Evolutionary conservation across 2,888 invertebrate species (phyloP), one percentile per base, ranked within the genome.

Genomic region (Tinea trinotella): DNA sequence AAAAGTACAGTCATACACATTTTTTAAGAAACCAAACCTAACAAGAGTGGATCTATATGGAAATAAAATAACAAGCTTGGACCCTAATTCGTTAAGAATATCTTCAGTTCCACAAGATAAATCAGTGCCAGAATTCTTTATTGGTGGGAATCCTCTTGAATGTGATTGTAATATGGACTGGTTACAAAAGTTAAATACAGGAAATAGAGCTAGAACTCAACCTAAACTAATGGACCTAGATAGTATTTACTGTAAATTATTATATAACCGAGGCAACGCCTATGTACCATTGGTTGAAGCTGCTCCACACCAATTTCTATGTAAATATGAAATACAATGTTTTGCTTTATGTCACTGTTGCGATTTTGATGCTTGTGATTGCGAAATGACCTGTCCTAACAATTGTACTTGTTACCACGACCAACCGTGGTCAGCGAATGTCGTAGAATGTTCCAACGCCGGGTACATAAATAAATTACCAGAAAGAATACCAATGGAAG

Each of bases 161-260:
- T 96, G 96, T 79, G 94, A 95, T 75, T 96, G 95, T 71, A 93
- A 93, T 57, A 94, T 96, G 94, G 94, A 94, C 70, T 96, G 95
- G 96, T 76, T 95, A 61, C 94, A 94, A 78, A 90, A 92, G 74
- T 92, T 93, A 62, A 93, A 93, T 73, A 88, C 89, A 60, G 90
- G 90, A 62, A 92, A 91, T 68, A 88, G 92, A 67, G 90, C 91
- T 56, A 87, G 93, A 64, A 93, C 93, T 53, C 93, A 94, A 71
- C 94, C 95, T 6, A 89, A 90, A 67, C 88, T 96, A 61, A 92
- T 93, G 85, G 95, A 95, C 78, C 87, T 94, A 66, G 92, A 93
- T 62, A 91, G 92, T 66, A 93, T 95, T 66, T 91, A 92, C 69
- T 96, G 95, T 76, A 91, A 92, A 71, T 88, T 95, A 59, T 83